phyloP scores from a whole-genome alignment of 2,113 vertebrate species.

The Anhinga rufa region DNA sequence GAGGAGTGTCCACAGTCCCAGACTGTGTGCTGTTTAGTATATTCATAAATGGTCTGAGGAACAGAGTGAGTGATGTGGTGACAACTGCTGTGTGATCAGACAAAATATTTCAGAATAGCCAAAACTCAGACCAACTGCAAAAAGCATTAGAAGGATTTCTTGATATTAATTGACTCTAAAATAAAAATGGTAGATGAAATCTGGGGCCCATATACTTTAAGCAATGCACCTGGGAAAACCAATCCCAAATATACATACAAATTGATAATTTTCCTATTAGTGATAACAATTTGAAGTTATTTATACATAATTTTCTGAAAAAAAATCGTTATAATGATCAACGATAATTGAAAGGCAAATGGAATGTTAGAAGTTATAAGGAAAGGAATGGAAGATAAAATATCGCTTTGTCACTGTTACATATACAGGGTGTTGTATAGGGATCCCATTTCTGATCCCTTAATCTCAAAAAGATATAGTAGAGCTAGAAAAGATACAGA shows the following conservation, averaged over 20 bases:
- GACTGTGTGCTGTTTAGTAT: not conserved
- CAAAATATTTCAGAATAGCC: not conserved
- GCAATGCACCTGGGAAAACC: not conserved
- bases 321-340: not conserved
- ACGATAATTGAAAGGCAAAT: not conserved
- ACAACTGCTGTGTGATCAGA: not conserved
- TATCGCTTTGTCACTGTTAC: not conserved
- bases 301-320: not conserved
- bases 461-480: not conserved
- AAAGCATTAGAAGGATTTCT: not conserved
- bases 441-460: not conserved
- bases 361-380: not conserved
- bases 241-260: not conserved
- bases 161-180: not conserved
- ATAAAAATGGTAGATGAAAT: not conserved
- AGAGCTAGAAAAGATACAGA: not conserved
- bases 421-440: not conserved
- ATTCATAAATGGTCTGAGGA: not conserved
- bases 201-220: not conserved
- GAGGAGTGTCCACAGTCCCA: not conserved
- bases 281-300: not conserved
- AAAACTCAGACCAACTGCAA: not conserved
- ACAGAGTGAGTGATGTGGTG: not conserved
- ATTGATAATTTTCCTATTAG: not conserved
- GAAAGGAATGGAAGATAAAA: not conserved